These are phyloP conservation scores for Distichodus sexfasciatus DNA, from an alignment of 2,797 vertebrate species.

Conservation along the genomic window DNA sequence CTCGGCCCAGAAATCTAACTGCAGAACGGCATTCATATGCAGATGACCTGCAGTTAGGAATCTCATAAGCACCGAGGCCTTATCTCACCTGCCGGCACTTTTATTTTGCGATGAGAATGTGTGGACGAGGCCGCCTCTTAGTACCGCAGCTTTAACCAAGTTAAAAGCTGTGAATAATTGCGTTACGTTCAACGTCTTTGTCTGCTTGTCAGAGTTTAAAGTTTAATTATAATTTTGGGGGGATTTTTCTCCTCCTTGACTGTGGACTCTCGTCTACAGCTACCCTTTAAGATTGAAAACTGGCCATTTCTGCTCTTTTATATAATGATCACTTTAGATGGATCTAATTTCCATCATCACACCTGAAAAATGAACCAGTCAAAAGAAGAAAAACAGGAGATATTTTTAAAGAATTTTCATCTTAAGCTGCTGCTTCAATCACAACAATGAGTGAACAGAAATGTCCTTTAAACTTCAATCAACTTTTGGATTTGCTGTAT, in stretches of 20 bases:
- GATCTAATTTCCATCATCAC: no score
- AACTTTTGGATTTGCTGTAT: no score
- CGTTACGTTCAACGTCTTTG: neutral
- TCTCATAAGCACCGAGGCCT: slow-evolving; percentile 49
- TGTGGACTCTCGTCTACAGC: neutral
- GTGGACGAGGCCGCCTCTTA: neutral
- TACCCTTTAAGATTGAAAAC: slow-evolving; percentile 5
- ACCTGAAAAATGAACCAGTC: no score
- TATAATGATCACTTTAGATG: no score
- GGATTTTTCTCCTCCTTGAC: neutral
- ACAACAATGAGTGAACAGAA: no score
- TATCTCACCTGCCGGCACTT: slow-evolving; percentile 44
- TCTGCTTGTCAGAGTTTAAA: neutral
- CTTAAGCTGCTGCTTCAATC: no score
- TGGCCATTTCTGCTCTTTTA: no score
- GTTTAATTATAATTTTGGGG: slow-evolving; percentile 12
- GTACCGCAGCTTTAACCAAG: neutral
- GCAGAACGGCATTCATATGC: slow-evolving; percentile 39
- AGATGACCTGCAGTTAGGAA: slow-evolving; percentile 53
- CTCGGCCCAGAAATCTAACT: slow-evolving; percentile 45
- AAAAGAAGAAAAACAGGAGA: no score
- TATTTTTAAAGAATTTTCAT: no score
- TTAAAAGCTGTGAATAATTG: neutral
- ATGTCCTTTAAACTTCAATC: no score
- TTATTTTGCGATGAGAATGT: slow-evolving; percentile 10